A percentile compares a stretch with the other conserved stretches of the same genome.
These are phyloP conservation scores for Synergus japonicus DNA, from an alignment of 2,888 invertebrate genomes.

Conservation along the genomic window DNA sequence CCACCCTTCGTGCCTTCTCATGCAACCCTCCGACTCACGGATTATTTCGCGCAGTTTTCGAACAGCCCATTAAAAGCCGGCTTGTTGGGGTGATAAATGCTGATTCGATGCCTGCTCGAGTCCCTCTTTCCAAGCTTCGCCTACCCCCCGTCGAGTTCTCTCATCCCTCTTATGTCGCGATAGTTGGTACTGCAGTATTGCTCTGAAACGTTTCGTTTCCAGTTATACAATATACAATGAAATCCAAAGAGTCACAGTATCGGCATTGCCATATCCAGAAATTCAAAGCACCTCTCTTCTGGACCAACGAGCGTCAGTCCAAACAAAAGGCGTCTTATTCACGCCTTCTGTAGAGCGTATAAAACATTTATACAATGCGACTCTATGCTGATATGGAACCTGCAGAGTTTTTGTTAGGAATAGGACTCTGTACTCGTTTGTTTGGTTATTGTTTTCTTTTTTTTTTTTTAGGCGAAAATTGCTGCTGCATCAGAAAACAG, in stretches of 20 bases:
- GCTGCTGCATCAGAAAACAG: slow-evolving; percentile 20
- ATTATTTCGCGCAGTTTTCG: slow-evolving; percentile 74
- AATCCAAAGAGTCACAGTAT: slow-evolving; percentile 39
- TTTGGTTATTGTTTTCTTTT: slow-evolving; percentile 26
- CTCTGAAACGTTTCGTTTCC: slow-evolving; percentile 8
- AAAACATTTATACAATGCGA: slow-evolving; percentile 25
- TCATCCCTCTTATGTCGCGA: slow-evolving; percentile 30
- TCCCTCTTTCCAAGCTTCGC: slow-evolving; percentile 16
- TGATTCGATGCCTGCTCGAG: slow-evolving; percentile 64
- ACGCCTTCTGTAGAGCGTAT: slow-evolving; percentile 18
- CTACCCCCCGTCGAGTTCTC: slow-evolving; percentile 15
- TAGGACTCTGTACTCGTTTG: slow-evolving; percentile 10
- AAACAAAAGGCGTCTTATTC: slow-evolving; percentile 39
- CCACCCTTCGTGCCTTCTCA: slow-evolving; percentile 55
- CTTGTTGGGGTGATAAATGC: slow-evolving; percentile 72
- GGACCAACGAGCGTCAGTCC: slow-evolving; percentile 2
- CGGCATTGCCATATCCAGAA: slow-evolving; percentile 31
- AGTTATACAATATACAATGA: slow-evolving; percentile 31
- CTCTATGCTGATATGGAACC: slow-evolving; percentile 6
- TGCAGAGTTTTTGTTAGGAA: slow-evolving; percentile 25
- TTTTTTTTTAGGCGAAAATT: slow-evolving; percentile 9
- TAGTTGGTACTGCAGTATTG: slow-evolving; percentile 3
- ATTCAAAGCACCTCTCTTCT: slow-evolving; percentile 34
- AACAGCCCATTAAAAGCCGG: slow-evolving; percentile 72
- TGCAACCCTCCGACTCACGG: slow-evolving; percentile 55